Base-by-base conservation (phyloP, 2,797 vertebrate species). In the Brachyrhaphis roseni region DNA sequence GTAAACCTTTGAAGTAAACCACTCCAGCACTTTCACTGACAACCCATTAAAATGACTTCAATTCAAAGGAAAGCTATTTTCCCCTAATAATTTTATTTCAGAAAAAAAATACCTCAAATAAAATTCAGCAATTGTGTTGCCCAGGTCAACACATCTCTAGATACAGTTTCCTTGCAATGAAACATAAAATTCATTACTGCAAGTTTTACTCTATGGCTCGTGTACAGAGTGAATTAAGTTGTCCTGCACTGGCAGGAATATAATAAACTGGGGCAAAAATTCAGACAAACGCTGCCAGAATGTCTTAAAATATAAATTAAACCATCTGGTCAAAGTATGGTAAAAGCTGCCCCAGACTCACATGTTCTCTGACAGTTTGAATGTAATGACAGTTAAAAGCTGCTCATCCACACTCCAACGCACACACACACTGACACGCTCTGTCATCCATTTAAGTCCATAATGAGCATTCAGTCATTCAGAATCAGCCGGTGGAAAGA, bases 391-490 rank as follows among this genome's bases (percentile, higher is more conserved):
- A 83, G 82, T 86, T 88, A 89, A 88, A 87, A 78, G 79, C 85
- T 78, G 84, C 87, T 88, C 89, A 91, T 89, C 83, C 82, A 78
- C 82, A 71, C 23, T 8, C 75, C 51, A 39, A 59, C 53, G 75
- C 73, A 84, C 59, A 76, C 78, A 77, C 71, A 64, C 15, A 81
- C 66, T 88, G 26, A 89, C 88, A 91, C 74, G 78, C 87, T 81
- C 82, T 90, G 89, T 90, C 91, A 91, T 94, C 93, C 93, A 93
- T 94, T 93, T 95, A 94, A 93, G 92, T 93, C 92, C 82, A 94
- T 95, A 95, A 94, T 94, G 93, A 93, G 88, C 72, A 75, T 93
- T 93, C 93, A 95, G 93, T 93, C 92, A 91, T 92, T 93, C 93
- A 89, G 89, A 91, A 72, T 88, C 92, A 92, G 93, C 82, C 88